phyloP scores from a whole-genome alignment of 2,888 invertebrate species.

The Oxystoma pomonae region DNA sequence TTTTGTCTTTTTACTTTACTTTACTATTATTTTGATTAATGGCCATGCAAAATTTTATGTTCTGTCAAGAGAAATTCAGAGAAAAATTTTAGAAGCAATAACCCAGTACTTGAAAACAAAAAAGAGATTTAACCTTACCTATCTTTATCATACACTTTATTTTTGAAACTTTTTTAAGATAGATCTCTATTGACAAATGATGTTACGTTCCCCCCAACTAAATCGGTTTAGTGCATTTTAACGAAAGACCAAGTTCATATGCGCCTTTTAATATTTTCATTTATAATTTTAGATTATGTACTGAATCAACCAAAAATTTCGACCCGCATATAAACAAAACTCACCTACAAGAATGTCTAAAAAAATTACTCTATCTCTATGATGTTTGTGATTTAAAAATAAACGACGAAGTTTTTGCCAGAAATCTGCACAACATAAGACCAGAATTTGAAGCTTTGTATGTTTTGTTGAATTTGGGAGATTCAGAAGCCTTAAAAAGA shows the following conservation, averaged over 20 bases:
- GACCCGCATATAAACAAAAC: slow-evolving; percentile 67
- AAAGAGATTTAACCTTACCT: no score
- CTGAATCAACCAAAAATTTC: slow-evolving; percentile 54
- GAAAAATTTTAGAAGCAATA: no score
- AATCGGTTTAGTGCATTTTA: neutral
- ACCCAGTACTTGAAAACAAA: no score
- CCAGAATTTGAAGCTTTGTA: slow-evolving; percentile 64
- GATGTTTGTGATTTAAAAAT: slow-evolving; percentile 46
- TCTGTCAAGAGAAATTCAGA: no score
- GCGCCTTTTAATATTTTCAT: no score
- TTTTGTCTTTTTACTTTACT: no score
- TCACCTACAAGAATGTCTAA: slow-evolving; percentile 68
- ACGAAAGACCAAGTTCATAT: neutral
- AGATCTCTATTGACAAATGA: no score
- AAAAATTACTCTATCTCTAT: slow-evolving; percentile 58
- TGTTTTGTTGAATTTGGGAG: slow-evolving; percentile 62
- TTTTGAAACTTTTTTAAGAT: no score
- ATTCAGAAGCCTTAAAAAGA: slow-evolving; percentile 54
- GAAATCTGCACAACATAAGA: slow-evolving; percentile 41
- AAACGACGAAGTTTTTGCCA: slow-evolving; percentile 27
- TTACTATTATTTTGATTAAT: no score
- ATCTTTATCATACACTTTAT: no score
- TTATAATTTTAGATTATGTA: slow-evolving; percentile 48
- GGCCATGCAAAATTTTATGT: no score
- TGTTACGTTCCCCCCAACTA: no score